Base-by-base conservation (phyloP, 2,888 invertebrate genomes). In the Lasioglossum villosulum region DNA sequence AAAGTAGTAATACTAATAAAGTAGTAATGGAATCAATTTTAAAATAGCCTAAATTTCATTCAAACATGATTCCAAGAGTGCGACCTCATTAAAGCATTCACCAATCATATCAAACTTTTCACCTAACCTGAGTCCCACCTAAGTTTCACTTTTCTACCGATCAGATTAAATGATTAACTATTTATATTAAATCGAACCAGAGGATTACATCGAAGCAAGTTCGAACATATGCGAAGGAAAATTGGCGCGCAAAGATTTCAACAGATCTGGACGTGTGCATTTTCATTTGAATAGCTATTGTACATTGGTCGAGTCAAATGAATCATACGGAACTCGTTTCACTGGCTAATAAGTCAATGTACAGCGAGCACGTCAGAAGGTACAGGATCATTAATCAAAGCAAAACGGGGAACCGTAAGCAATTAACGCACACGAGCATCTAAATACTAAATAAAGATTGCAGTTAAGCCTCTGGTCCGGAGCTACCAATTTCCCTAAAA, bases 361-460 rank as follows among this genome's bases (percentile, higher is more conserved):
- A 52, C n/a, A 52, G 10, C 10, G 10, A 52, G 52, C 52, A 52
- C 52, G 52, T 52, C 52, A 52, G n/a, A 52, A 52, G 10, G 52
- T 52, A 52, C n/a, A 56, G 4, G 56, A 56, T n/a, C n/a, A n/a
- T 56, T 56, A 56, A 56, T 56, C 12, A 56, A 12, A 56, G 56
- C 56, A 56, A 56, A 56, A 56, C n/a, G 12, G 10, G n/a, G n/a
- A 56, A 56, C 12, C n/a, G n/a, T n/a, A 56, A n/a, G 23, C n/a
- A 56, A 56, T 56, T 56, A 56, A 56, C 56, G 12, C 3, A n/a
- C 56, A 56, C 56, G n/a, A 12, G 12, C 12, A 56, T n/a, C 56
- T n/a, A n/a, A 56, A 56, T 56, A 56, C 56, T 56, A 56, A 56
- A 56, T 56, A 56, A 56, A n/a, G 10, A n/a, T n/a, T n/a, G n/a